A percentile compares a stretch with the other conserved stretches of the same genome.
These are phyloP conservation scores for Protonibea diacanthus DNA, from an alignment of 2,797 vertebrate species.

Conservation along the genomic window DNA sequence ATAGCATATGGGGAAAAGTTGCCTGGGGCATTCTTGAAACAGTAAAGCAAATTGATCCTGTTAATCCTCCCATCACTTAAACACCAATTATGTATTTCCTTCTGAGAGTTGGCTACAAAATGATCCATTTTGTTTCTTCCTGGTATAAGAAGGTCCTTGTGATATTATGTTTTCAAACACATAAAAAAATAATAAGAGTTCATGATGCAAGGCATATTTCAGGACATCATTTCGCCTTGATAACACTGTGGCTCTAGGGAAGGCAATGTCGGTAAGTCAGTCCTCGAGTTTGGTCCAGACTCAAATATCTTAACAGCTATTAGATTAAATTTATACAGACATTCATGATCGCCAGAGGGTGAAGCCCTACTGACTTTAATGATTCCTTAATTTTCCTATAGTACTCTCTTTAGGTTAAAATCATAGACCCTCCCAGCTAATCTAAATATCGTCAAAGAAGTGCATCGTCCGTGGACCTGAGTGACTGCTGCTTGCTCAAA, in stretches of 20 bases:
- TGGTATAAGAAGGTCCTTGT: not conserved
- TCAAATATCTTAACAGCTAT: not conserved
- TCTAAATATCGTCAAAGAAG: too few species aligned
- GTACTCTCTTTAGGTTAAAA: not conserved
- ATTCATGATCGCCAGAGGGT: not conserved
- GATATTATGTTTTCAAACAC: slow-evolving; percentile 4
- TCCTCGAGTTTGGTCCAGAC: not conserved
- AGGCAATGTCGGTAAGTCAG: not conserved
- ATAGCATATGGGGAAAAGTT: slow-evolving; percentile 21
- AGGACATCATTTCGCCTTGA: not conserved
- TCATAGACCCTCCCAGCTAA: too few species aligned
- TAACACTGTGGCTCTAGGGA: not conserved
- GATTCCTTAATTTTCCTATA: not conserved
- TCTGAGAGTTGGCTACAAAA: slow-evolving; percentile 18
- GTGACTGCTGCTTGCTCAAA: too few species aligned
- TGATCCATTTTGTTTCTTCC: not conserved
- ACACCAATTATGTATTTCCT: slow-evolving; percentile 25
- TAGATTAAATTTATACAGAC: not conserved
- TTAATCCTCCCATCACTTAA: slow-evolving; percentile 45
- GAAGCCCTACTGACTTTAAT: not conserved
- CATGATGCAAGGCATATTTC: not conserved
- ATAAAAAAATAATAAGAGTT: not conserved
- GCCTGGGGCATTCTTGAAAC: slow-evolving; percentile 28
- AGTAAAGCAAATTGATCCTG: slow-evolving; percentile 30
- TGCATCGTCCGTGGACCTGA: too few species aligned